Evolutionary conservation across 1,140 invertebrate species (phyloP).

Genomic region (Platorchestia sp.): DNA sequence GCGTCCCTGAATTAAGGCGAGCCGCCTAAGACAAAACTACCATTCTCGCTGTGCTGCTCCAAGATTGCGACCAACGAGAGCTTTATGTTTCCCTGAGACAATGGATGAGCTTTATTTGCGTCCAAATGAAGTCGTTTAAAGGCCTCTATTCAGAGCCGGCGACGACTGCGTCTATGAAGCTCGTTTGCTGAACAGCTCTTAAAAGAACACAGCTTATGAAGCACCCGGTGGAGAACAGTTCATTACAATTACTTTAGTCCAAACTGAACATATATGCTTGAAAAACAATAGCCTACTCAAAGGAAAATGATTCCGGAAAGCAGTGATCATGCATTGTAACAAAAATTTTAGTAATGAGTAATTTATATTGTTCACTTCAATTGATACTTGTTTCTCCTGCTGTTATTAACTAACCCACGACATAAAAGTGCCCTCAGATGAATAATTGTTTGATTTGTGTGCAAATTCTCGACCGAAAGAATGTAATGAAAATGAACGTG

Average conservation of each 20-base stretch:
- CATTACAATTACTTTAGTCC: no score
- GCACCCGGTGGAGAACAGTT: no score
- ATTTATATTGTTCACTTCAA: background rate
- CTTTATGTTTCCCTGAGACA: background rate
- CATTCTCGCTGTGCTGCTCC: background rate
- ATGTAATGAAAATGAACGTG: background rate
- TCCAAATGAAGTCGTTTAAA: conserved; percentile 1
- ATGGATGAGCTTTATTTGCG: background rate
- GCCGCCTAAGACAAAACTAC: background rate
- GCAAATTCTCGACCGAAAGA: background rate
- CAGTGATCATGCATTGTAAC: background rate
- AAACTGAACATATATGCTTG: no score
- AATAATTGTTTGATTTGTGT: background rate
- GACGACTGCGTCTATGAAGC: background rate
- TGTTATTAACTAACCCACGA: background rate
- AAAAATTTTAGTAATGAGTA: background rate
- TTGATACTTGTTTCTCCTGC: background rate
- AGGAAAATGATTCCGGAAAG: background rate
- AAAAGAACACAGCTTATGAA: background rate
- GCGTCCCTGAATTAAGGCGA: background rate
- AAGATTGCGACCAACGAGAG: background rate
- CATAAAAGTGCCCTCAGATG: background rate
- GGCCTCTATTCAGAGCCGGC: background rate
- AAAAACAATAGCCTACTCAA: background rate
- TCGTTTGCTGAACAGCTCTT: background rate